These are phyloP conservation scores for Bradypus variegatus DNA, from an alignment of 2,797 vertebrate species.

Conservation along the genomic window DNA sequence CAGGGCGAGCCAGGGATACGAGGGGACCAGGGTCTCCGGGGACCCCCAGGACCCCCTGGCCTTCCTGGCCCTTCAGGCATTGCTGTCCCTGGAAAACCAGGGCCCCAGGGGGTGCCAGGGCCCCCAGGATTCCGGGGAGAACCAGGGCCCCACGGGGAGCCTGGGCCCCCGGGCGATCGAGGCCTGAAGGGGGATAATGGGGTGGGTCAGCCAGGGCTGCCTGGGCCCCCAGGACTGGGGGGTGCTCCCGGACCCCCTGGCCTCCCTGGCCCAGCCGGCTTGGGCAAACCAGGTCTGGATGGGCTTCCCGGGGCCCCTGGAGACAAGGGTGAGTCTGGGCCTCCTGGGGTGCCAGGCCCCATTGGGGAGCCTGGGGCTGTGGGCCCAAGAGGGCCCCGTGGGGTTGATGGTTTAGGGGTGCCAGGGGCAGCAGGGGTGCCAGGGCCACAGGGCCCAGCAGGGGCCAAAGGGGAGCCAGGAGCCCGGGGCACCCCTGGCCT, in stretches of 20 bases:
- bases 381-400: conserved; percentile 87
- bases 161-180: conserved; percentile 83
- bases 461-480: conserved; percentile 86
- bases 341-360: conserved; percentile 79
- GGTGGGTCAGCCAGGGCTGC: conserved; percentile 86
- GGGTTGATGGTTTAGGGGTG: conserved; percentile 81
- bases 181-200: conserved; percentile 92
- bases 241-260: conserved; percentile 83
- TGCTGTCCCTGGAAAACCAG: conserved; percentile 93
- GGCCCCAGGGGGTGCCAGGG: conserved; percentile 85
- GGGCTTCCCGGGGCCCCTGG: conserved; percentile 84
- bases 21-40: conserved; percentile 90
- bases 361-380: conserved; percentile 83
- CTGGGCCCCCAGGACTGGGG: conserved; percentile 80
- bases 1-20: conserved; percentile 87
- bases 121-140: conserved; percentile 87
- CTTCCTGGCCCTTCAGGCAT: conserved; percentile 92
- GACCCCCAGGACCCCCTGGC: conserved; percentile 88
- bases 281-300: conserved; percentile 84
- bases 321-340: conserved; percentile 80
- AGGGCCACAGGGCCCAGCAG: conserved; percentile 85
- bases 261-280: conserved; percentile 77
- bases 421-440: conserved; percentile 79
- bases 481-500: conserved; percentile 84
- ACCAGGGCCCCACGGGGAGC: conserved; percentile 84